Percentiles rank a stretch among this genome's conserved stretches.
Conservation (phyloP, 2,113 vertebrate species). For the Regulus satrapa region DNA sequence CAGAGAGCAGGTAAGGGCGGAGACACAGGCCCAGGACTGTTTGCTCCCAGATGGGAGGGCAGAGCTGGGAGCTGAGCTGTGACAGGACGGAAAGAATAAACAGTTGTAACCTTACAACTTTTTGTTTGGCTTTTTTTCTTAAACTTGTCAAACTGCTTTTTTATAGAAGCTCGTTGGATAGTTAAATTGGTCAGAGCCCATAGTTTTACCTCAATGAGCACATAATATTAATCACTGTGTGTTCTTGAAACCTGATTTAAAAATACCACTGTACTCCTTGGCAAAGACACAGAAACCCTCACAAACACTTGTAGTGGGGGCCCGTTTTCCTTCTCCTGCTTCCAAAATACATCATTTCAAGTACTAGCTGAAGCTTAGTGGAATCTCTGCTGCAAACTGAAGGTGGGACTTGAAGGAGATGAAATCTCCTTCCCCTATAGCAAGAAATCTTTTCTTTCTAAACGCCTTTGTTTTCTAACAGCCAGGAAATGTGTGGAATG, state of each 20-base stretch:
- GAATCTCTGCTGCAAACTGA: not conserved
- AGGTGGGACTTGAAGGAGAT: not conserved
- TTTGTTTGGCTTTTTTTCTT: not conserved
- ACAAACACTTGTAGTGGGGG: accelerated
- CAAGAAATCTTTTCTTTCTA: not conserved
- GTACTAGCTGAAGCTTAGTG: not conserved
- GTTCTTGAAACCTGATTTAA: not conserved
- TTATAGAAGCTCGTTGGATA: not conserved
- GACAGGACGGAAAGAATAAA: not conserved
- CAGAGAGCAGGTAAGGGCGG: not conserved
- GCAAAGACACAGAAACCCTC: not conserved
- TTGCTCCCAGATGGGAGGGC: not conserved
- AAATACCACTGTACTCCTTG: not conserved
- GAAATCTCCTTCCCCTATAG: not conserved
- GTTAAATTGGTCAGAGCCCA: not conserved
- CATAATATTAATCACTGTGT: not conserved
- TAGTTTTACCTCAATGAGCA: not conserved
- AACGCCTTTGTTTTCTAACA: not conserved
- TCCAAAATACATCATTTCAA: not conserved
- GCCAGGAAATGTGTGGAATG: not conserved
- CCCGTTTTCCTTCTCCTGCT: not conserved
- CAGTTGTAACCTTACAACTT: not conserved
- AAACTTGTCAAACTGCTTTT: not conserved
- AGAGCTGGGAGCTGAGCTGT: not conserved
- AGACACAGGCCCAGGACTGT: not conserved